phyloP scores from a whole-genome alignment of 2,113 vertebrate species.

The Callospermophilus lateralis region DNA sequence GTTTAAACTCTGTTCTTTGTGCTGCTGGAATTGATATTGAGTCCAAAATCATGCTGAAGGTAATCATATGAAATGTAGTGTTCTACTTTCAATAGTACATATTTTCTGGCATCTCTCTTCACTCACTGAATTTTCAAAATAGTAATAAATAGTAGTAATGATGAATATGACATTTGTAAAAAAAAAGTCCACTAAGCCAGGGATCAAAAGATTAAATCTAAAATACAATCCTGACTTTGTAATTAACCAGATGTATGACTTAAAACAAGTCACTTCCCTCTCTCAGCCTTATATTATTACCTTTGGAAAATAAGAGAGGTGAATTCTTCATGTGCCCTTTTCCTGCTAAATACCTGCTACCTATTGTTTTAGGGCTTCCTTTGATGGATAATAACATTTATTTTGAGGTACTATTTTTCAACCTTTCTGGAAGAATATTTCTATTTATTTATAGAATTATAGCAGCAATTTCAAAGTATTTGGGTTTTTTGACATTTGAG shows the following conservation, averaged over 20 bases:
- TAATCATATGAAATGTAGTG: not conserved
- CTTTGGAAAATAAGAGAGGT: constrained; percentile 30
- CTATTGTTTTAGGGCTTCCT: constrained; percentile 39
- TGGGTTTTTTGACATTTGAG: not conserved
- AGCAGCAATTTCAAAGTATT: constrained; percentile 1
- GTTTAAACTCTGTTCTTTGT: not conserved
- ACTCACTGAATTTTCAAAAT: constrained; percentile 31
- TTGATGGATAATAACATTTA: constrained; percentile 41
- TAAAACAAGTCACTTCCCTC: not conserved
- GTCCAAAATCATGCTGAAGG: not conserved
- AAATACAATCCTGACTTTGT: constrained; percentile 28
- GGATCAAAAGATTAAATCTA: not conserved
- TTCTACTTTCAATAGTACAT: not conserved
- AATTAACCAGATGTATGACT: not conserved
- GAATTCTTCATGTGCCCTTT: not conserved
- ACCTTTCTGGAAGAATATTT: constrained; percentile 30
- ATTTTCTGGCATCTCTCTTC: not conserved
- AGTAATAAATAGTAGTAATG: not conserved
- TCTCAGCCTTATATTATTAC: not conserved
- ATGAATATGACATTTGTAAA: not conserved
- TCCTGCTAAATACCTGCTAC: constrained; percentile 9
- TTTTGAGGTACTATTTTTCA: constrained; percentile 22
- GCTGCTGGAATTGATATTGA: not conserved
- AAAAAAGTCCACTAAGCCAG: not conserved
- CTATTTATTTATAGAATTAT: constrained; percentile 37